phyloP scores from a whole-genome alignment of 1,140 invertebrate species.

The Dendroctonus ponderosae region DNA sequence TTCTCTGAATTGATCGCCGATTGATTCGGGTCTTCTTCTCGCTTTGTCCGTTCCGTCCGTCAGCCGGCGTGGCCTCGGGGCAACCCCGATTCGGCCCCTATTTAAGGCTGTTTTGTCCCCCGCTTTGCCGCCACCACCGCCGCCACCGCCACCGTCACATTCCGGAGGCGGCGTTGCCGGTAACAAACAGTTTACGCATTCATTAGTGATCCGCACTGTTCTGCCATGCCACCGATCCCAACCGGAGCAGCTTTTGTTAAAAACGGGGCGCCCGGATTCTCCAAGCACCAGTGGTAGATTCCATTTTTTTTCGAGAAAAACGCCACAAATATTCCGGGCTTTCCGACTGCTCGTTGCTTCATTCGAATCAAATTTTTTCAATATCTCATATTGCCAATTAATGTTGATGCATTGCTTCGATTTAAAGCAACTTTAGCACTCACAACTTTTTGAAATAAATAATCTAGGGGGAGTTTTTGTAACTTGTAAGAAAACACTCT shows the following conservation, averaged over 20 bases:
- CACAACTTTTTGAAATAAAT: too few relatives aligned
- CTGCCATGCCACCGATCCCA: constrained; percentile 21
- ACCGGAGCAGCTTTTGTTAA: constrained; percentile 21
- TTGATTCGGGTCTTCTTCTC: constrained; percentile 27
- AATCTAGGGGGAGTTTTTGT: too few relatives aligned
- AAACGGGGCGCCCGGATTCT: constrained; percentile 1
- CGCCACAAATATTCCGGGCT: too few relatives aligned
- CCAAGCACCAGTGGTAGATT: not conserved
- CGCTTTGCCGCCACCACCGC: constrained; percentile 5
- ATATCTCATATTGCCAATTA: too few relatives aligned
- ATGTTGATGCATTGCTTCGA: too few relatives aligned
- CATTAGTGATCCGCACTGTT: constrained; percentile 46
- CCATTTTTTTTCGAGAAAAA: too few relatives aligned
- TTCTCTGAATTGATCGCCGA: constrained; percentile 22
- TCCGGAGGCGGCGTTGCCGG: constrained; percentile 47
- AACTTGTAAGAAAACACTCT: too few relatives aligned
- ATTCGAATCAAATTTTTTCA: too few relatives aligned
- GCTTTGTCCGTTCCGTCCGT: constrained; percentile 28
- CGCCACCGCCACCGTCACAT: constrained; percentile 45
- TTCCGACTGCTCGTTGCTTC: too few relatives aligned
- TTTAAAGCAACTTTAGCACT: too few relatives aligned
- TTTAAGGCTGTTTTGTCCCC: constrained; percentile 29
- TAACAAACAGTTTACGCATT: constrained; percentile 50
- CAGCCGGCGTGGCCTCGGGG: constrained; percentile 26
- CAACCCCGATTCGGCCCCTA: constrained; percentile 25